A percentile compares a stretch with the other conserved stretches of the same genome.
Conservation (phyloP, 2,888 invertebrate species). For the Chrysina gloriosa region DNA sequence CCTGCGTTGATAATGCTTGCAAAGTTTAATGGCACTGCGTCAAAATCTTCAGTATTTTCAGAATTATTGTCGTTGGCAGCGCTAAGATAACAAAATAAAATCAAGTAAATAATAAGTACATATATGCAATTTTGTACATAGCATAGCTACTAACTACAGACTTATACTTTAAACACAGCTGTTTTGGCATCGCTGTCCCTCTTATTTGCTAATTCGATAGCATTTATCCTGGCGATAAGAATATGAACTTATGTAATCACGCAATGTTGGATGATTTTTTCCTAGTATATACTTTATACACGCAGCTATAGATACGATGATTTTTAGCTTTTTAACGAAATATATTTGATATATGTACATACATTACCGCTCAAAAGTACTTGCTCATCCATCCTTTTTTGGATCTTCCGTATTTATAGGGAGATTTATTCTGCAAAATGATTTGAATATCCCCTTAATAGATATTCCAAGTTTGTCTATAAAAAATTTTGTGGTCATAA, state of each 20-base stretch:
- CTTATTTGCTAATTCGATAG: conserved; percentile 7
- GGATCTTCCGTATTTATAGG: too few species aligned
- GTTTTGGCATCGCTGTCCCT: background rate
- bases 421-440: too few species aligned
- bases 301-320: too few species aligned
- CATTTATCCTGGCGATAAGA: background rate
- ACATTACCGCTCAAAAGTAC: too few species aligned
- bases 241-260: background rate
- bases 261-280: background rate
- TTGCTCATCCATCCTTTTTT: too few species aligned
- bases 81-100: background rate
- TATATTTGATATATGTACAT: too few species aligned
- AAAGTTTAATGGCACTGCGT: background rate
- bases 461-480: too few species aligned
- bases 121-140: background rate
- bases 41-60: background rate
- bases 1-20: background rate
- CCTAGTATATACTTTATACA: too few species aligned
- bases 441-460: too few species aligned
- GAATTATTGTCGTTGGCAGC: background rate
- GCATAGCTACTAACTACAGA: background rate
- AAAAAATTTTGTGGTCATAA: too few species aligned
- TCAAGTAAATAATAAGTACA: background rate
- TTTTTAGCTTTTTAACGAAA: too few species aligned
- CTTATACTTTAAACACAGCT: background rate